Conservation (phyloP, 2,888 invertebrate genomes). For the Zaprionus obscuricornis region DNA sequence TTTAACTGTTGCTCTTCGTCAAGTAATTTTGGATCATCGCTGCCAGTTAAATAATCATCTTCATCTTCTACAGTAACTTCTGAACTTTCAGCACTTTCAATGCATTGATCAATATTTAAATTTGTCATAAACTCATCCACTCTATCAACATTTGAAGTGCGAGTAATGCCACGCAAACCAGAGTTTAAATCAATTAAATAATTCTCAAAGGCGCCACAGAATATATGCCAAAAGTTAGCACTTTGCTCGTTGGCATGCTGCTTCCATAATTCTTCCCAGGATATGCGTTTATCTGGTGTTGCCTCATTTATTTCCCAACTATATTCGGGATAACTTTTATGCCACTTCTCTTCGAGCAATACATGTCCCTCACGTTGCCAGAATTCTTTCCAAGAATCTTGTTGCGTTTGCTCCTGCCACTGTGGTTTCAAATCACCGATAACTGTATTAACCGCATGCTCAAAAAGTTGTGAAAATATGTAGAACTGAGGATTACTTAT, state of each 20-base stretch:
- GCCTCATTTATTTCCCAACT: slow-evolving; percentile 26
- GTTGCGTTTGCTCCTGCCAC: slow-evolving; percentile 35
- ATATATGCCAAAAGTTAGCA: slow-evolving; percentile 59
- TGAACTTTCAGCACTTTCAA: not conserved
- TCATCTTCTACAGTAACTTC: not conserved
- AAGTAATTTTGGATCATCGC: slow-evolving; percentile 32
- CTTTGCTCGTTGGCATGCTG: slow-evolving; percentile 85
- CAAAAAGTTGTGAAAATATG: slow-evolving; percentile 58
- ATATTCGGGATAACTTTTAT: slow-evolving; percentile 89
- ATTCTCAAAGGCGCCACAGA: slow-evolving; percentile 66
- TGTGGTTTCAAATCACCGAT: slow-evolving; percentile 30
- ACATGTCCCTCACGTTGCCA: slow-evolving; percentile 89
- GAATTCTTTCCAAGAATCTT: slow-evolving; percentile 85
- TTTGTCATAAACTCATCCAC: slow-evolving; percentile 6
- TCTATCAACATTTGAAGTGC: not conserved
- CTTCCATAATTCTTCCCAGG: slow-evolving; percentile 91
- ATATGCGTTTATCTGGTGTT: slow-evolving; percentile 29
- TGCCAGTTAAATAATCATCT: slow-evolving; percentile 2
- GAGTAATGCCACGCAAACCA: not conserved
- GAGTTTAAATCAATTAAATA: slow-evolving; percentile 64
- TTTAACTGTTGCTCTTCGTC: slow-evolving; percentile 63
- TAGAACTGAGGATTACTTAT: slow-evolving; percentile 61
- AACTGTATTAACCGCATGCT: not conserved
- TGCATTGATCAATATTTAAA: slow-evolving; percentile 14
- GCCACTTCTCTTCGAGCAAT: slow-evolving; percentile 91